Conservation (phyloP, 2,888 invertebrate genomes). For the Hirtodrosophila confusa region DNA sequence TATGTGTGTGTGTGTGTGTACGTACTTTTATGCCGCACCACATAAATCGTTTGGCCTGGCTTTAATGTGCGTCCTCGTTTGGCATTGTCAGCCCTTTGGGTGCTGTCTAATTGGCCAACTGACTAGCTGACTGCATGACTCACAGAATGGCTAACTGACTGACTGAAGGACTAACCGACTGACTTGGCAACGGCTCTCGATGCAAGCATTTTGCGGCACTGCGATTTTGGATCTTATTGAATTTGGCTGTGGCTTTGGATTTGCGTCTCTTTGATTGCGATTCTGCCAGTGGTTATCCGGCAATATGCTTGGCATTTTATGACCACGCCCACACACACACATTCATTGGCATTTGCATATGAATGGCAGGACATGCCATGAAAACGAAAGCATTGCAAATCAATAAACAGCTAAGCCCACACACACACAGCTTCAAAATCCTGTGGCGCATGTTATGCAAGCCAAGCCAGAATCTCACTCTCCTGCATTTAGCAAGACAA, state of each 20-base stretch:
- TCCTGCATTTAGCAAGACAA: constrained; percentile 10
- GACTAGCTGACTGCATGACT: constrained; percentile 31
- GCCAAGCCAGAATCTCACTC: constrained; percentile 9
- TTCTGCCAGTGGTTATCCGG: constrained; percentile 40
- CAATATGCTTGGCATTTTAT: constrained; percentile 64
- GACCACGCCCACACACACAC: constrained; percentile 23
- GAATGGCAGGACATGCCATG: constrained; percentile 52
- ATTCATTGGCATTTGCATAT: constrained; percentile 58
- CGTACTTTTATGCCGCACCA: constrained; percentile 38
- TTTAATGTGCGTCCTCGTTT: constrained; percentile 71
- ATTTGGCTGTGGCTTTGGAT: constrained; percentile 23
- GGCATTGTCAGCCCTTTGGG: constrained; percentile 61
- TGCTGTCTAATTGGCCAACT: constrained; percentile 73
- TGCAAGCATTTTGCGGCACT: constrained; percentile 37
- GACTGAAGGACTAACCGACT: constrained; percentile 9
- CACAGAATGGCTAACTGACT: constrained; percentile 9
- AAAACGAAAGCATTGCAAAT: constrained; percentile 61
- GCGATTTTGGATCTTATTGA: constrained; percentile 47
- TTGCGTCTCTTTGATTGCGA: constrained; percentile 30
- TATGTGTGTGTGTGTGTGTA: constrained; percentile 21
- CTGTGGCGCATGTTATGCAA: constrained; percentile 29
- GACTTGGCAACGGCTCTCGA: constrained; percentile 35
- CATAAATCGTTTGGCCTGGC: constrained; percentile 59
- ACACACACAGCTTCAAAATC: constrained; percentile 2
- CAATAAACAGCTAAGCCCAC: constrained; percentile 39